phyloP scores from a whole-genome alignment of 2,888 invertebrate genomes.

The Dolichomitus sp. region DNA sequence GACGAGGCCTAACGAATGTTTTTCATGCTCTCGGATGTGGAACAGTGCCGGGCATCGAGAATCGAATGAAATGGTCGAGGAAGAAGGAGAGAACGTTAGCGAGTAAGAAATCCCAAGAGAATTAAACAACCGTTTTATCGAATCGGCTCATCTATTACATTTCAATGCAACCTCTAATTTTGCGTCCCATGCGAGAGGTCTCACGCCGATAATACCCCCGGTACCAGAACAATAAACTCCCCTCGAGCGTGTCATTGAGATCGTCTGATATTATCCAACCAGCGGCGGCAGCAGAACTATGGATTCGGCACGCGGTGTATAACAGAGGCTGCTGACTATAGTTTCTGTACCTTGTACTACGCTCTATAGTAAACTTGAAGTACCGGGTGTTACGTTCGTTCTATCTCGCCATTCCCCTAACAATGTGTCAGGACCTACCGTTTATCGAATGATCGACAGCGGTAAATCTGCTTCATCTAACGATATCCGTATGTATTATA shows the following conservation, averaged over 20 bases:
- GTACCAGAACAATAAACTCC: slow-evolving; percentile 73
- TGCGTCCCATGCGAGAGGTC: slow-evolving; percentile 75
- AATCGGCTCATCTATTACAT: slow-evolving; percentile 76
- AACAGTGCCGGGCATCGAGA: slow-evolving; percentile 34
- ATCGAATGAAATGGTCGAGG: slow-evolving; percentile 34
- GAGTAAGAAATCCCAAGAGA: slow-evolving; percentile 61
- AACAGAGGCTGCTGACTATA: slow-evolving; percentile 55
- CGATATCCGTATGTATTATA: slow-evolving; percentile 34
- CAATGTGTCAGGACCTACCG: slow-evolving; percentile 52
- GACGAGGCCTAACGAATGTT: slow-evolving; percentile 21
- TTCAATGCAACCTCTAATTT: slow-evolving; percentile 79
- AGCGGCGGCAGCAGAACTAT: slow-evolving; percentile 61
- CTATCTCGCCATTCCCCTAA: slow-evolving; percentile 56
- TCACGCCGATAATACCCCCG: slow-evolving; percentile 75
- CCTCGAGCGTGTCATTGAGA: slow-evolving; percentile 77
- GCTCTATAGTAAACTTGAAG: slow-evolving; percentile 35
- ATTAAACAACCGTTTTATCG: slow-evolving; percentile 71
- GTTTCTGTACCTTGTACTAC: slow-evolving; percentile 28
- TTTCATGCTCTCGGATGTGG: slow-evolving; percentile 37
- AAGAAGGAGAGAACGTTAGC: slow-evolving; percentile 21
- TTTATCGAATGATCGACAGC: slow-evolving; percentile 58
- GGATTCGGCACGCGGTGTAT: slow-evolving; percentile 67
- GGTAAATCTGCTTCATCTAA: slow-evolving; percentile 57
- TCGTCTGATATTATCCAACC: slow-evolving; percentile 73
- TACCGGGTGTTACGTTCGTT: slow-evolving; percentile 67